A percentile compares a stretch with the other conserved stretches of the same genome.
These are phyloP conservation scores for Genyomyrus donnyi DNA, from an alignment of 2,113 vertebrate genomes.

Conservation along the genomic window DNA sequence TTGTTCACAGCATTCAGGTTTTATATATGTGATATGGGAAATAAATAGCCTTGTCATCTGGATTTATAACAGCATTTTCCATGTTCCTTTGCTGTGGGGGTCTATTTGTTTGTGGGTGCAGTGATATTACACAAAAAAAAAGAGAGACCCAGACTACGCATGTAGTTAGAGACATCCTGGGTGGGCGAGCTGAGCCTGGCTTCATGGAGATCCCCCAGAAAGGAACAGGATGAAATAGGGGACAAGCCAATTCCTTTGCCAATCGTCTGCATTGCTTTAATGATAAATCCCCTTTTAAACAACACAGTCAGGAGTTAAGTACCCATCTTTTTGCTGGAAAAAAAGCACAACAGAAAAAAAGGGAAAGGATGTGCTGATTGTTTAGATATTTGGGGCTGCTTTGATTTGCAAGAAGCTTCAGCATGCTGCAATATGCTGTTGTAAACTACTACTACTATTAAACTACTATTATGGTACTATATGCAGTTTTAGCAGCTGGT, in stretches of 20 bases:
- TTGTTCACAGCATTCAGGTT: constrained; percentile 51
- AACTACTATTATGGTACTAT: not conserved
- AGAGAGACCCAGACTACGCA: constrained; percentile 37
- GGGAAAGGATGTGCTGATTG: constrained; percentile 28
- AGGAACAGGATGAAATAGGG: constrained; percentile 38
- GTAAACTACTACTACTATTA: not conserved
- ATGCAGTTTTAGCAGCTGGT: not conserved
- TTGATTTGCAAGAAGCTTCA: not conserved
- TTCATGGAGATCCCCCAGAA: constrained; percentile 37
- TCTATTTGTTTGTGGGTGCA: constrained; percentile 55
- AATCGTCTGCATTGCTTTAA: constrained; percentile 44
- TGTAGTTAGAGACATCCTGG: constrained; percentile 46
- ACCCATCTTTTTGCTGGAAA: constrained; percentile 33
- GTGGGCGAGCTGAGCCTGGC: constrained; percentile 52
- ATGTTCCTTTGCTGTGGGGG: constrained; percentile 44
- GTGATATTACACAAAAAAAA: constrained; percentile 54
- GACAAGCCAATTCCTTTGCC: constrained; percentile 54
- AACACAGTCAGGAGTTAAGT: constrained; percentile 38
- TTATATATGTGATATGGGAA: constrained; percentile 50
- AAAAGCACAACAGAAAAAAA: constrained; percentile 38
- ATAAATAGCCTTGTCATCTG: constrained; percentile 46
- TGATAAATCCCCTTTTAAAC: constrained; percentile 30
- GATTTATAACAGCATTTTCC: constrained; percentile 44
- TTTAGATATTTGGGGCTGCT: constrained; percentile 33
- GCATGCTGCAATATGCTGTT: constrained; percentile 12